phyloP scores from a whole-genome alignment of 2,888 invertebrate genomes.

The Eristalis pertinax region DNA sequence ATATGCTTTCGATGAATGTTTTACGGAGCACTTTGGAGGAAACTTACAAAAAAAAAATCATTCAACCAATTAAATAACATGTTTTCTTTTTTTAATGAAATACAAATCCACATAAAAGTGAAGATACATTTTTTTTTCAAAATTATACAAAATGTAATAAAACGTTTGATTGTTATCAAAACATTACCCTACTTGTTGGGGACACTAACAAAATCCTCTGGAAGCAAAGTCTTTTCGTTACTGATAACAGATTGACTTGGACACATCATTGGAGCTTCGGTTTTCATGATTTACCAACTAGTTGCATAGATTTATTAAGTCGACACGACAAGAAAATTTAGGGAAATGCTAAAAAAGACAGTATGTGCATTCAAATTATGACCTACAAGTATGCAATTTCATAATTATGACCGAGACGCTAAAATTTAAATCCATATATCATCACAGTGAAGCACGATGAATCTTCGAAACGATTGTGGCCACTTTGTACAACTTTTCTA shows the following conservation, averaged over 20 bases:
- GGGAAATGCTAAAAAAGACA: neutral
- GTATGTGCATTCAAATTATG: slow-evolving; percentile 43
- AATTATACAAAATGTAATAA: slow-evolving; percentile 10
- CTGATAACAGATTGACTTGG: slow-evolving; percentile 35
- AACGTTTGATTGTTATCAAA: slow-evolving; percentile 23
- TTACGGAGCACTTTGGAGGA: neutral
- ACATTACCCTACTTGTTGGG: neutral
- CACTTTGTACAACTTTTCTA: neutral
- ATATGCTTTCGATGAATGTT: neutral
- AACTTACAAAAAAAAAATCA: neutral
- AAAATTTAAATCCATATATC: slow-evolving; percentile 1
- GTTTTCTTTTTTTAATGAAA: neutral
- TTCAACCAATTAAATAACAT: neutral
- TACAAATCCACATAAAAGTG: neutral
- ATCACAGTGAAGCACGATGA: neutral
- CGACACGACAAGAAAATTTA: neutral
- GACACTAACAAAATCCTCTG: neutral
- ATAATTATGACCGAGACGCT: slow-evolving; percentile 54
- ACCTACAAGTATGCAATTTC: slow-evolving; percentile 63
- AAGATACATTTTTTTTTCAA: neutral
- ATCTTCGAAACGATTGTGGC: neutral
- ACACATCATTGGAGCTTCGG: slow-evolving; percentile 7
- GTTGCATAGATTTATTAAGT: neutral
- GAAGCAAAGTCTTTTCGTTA: neutral
- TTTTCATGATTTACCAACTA: neutral